Percentiles rank a stretch among this genome's conserved stretches.
Conservation (phyloP, 2,888 invertebrate genomes). For the Rhagonycha fulva region DNA sequence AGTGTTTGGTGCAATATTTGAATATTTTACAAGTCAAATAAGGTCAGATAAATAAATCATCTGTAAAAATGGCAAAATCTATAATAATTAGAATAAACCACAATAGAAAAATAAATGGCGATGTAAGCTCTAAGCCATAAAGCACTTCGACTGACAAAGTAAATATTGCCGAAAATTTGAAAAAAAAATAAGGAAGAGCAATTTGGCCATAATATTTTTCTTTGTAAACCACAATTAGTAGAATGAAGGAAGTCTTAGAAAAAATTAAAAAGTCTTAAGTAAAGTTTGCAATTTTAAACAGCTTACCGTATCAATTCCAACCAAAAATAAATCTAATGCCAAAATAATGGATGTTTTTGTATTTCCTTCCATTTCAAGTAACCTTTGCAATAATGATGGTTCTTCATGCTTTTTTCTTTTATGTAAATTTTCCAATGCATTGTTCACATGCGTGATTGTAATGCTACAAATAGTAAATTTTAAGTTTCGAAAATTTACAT, state of each 20-base stretch:
- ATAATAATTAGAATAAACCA: too few relatives aligned
- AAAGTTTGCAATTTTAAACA: background rate
- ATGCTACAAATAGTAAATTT: slow-evolving; percentile 58
- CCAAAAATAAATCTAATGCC: slow-evolving; percentile 75
- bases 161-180: too few relatives aligned
- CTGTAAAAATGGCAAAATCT: too few relatives aligned
- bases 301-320: slow-evolving; percentile 76
- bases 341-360: slow-evolving; percentile 68
- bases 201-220: background rate
- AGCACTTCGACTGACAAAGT: too few relatives aligned
- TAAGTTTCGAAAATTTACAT: background rate
- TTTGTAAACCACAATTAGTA: background rate
- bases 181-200: too few relatives aligned
- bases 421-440: slow-evolving; percentile 57
- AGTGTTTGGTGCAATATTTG: too few relatives aligned
- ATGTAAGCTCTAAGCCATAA: too few relatives aligned
- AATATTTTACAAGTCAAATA: too few relatives aligned
- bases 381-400: slow-evolving; percentile 67
- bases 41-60: too few relatives aligned
- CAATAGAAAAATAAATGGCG: too few relatives aligned
- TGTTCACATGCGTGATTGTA: slow-evolving; percentile 65
- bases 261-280: background rate
- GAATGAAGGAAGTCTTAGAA: background rate
- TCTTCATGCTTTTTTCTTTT: slow-evolving; percentile 51
- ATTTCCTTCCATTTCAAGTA: slow-evolving; percentile 63